A percentile compares a stretch with the other conserved stretches of the same genome.
Conservation (phyloP, 2,797 vertebrate genomes). For the Enteromius mattozi region DNA sequence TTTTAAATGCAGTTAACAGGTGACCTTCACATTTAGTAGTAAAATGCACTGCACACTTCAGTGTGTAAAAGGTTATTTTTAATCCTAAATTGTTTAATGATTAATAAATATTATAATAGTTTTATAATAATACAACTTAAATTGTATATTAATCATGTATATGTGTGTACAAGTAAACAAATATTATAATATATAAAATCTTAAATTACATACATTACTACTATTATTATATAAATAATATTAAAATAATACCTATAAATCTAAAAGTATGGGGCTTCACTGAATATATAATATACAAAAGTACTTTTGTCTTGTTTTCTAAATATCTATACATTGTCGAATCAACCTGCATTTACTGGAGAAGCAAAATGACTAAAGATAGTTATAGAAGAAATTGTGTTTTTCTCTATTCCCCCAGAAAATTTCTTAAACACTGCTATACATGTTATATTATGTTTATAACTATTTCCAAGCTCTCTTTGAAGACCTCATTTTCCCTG, state of each 20-base stretch:
- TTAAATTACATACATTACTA: background rate
- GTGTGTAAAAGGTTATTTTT: slow-evolving; percentile 18
- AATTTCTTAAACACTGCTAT: background rate
- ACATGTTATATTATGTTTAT: background rate
- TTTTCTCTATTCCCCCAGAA: too few relatives aligned
- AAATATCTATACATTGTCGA: background rate
- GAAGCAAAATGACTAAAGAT: background rate
- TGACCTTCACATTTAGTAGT: background rate
- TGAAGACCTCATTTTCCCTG: slow-evolving; percentile 69
- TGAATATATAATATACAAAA: background rate
- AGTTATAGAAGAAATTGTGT: too few relatives aligned
- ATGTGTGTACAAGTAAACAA: background rate
- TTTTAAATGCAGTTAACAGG: background rate
- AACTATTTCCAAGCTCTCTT: slow-evolving; percentile 62
- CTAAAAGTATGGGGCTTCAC: background rate
- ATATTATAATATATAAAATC: background rate
- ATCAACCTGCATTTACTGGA: background rate
- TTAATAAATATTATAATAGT: background rate
- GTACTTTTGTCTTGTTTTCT: background rate
- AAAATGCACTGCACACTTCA: background rate
- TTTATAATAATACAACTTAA: background rate
- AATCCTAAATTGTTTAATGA: background rate
- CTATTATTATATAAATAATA: background rate
- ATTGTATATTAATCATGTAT: background rate
- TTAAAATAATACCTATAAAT: background rate